Conservation (phyloP, 2,113 vertebrate species). For the Pelvicachromis taeniatus region DNA sequence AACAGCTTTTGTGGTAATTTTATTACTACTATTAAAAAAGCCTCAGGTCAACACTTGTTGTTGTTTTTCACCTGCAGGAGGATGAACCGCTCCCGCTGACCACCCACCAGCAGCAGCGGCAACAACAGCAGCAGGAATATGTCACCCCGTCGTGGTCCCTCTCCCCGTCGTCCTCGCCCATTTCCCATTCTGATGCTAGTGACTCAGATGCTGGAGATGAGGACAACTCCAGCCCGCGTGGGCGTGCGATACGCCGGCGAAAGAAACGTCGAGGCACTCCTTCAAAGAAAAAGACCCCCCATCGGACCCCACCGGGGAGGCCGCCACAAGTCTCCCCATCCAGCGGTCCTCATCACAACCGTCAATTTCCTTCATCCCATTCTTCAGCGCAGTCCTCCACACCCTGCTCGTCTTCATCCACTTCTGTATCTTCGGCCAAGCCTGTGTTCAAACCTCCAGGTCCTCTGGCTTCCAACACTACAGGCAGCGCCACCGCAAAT, state of each 20-base stretch:
- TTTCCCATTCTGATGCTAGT: constrained; percentile 76
- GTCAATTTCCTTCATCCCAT: constrained; percentile 26
- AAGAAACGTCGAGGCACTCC: constrained; percentile 51
- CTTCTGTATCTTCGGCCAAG: constrained; percentile 33
- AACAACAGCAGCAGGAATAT: constrained; percentile 66
- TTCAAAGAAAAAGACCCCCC: constrained; percentile 60
- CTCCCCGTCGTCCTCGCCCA: constrained; percentile 74
- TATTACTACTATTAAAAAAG: neutral
- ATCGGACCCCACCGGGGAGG: constrained; percentile 38
- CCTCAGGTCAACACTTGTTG: neutral
- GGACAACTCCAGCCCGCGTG: constrained; percentile 39
- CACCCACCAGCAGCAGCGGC: constrained; percentile 42
- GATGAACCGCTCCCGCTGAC: constrained; percentile 68
- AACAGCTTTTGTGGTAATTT: neutral
- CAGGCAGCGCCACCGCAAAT: constrained; percentile 17
- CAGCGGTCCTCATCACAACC: constrained; percentile 12
- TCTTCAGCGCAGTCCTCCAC: constrained; percentile 17
- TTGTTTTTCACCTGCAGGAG: constrained; percentile 55
- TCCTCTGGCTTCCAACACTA: constrained; percentile 25
- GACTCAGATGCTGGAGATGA: constrained; percentile 68
- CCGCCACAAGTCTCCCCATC: neutral
- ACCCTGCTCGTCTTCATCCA: constrained; percentile 30
- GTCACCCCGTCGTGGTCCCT: constrained; percentile 79
- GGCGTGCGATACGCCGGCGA: constrained; percentile 36
- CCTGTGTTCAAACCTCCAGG: constrained; percentile 68